A percentile compares a stretch with the other conserved stretches of the same genome.
phyloP scores from a whole-genome alignment of 2,888 invertebrate species.

The Leistus spinibarbis region DNA sequence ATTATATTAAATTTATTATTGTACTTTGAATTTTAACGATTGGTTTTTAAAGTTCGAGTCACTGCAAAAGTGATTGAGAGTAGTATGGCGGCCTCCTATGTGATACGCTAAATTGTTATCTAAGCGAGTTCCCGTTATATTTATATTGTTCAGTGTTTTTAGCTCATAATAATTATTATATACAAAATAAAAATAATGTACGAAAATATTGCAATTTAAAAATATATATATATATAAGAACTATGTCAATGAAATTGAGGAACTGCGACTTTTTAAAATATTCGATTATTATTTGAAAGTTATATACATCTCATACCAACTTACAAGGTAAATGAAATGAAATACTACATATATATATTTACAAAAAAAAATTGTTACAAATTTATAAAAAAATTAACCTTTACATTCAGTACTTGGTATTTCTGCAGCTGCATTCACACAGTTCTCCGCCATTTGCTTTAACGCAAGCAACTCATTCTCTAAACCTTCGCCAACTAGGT shows the following conservation, averaged over 20 bases:
- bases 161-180: no score
- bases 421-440: conserved; percentile 12
- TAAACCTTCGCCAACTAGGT: conserved; percentile 11
- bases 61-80: no score
- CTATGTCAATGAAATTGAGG: neutral
- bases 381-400: conserved; percentile 8
- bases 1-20: no score
- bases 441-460: conserved; percentile 31
- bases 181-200: no score
- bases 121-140: no score
- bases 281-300: neutral
- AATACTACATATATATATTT: neutral
- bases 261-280: neutral
- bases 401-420: conserved; percentile 29
- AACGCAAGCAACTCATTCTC: conserved; percentile 28
- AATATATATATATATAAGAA: no score
- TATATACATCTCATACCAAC: neutral
- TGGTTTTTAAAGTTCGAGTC: no score
- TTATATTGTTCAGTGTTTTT: no score
- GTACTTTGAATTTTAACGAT: no score
- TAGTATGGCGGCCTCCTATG: no score
- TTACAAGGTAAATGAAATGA: neutral
- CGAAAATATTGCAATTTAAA: neutral
- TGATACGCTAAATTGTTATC: no score
- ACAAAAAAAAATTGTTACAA: neutral